Conservation (phyloP, 2,113 vertebrate species). For the Oreochromis niloticus region DNA sequence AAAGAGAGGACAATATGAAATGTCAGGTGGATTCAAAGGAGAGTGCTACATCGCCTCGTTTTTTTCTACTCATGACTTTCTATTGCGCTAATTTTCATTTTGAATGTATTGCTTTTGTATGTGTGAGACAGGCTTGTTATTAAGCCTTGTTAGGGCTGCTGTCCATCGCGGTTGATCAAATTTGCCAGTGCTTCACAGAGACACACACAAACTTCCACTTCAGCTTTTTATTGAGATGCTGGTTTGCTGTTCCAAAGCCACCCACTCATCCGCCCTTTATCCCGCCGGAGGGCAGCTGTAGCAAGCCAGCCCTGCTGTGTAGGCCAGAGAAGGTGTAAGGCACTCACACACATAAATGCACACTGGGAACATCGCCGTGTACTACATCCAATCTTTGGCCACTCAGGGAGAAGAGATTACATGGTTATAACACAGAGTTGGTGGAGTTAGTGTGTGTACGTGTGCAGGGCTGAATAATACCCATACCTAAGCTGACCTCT, state of each 20-base stretch:
- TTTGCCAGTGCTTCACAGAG: not conserved
- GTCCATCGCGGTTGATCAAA: not conserved
- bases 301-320: constrained; percentile 31
- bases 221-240: constrained; percentile 34
- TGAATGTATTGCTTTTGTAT: not conserved
- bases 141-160: constrained; percentile 16
- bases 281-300: constrained; percentile 41
- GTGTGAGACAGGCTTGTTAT: not conserved
- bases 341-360: constrained; percentile 5
- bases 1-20: not conserved
- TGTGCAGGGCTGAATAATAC: not conserved
- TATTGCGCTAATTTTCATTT: not conserved
- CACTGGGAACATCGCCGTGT: not conserved
- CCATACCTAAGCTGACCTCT: constrained; percentile 6
- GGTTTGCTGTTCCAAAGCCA: constrained; percentile 45
- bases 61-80: not conserved
- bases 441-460: not conserved
- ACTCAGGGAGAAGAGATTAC: constrained; percentile 22
- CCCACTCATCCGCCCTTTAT: constrained; percentile 53
- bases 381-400: constrained; percentile 12
- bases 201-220: not conserved
- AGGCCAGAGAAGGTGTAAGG: constrained; percentile 22
- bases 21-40: not conserved
- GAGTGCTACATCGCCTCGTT: not conserved
- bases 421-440: constrained; percentile 2